These are phyloP conservation scores for Conops quadrifasciatus DNA, from an alignment of 2,888 invertebrate species.

Conservation along the genomic window DNA sequence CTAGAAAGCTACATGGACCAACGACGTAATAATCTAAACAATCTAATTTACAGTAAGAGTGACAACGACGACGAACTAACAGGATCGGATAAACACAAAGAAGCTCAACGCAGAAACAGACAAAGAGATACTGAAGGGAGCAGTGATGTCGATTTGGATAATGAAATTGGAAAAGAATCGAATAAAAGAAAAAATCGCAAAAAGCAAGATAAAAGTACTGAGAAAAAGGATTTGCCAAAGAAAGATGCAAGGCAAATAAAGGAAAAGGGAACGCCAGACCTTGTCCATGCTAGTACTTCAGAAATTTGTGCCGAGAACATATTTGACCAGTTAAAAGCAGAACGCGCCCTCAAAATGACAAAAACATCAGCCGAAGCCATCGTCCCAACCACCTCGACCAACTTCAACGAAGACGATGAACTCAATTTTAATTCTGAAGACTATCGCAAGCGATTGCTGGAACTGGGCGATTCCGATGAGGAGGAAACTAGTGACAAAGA, in stretches of 20 bases:
- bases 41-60: constrained; percentile 61
- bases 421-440: constrained; percentile 63
- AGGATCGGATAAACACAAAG: constrained; percentile 43
- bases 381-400: not conserved
- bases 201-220: constrained; percentile 45
- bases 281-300: constrained; percentile 28
- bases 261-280: constrained; percentile 38
- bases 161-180: constrained; percentile 57
- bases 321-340: constrained; percentile 57
- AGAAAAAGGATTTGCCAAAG: constrained; percentile 27
- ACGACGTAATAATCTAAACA: constrained; percentile 57
- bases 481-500: constrained; percentile 43
- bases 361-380: constrained; percentile 47
- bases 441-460: constrained; percentile 60
- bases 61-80: constrained; percentile 61
- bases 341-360: constrained; percentile 53
- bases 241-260: constrained; percentile 22
- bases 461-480: constrained; percentile 54
- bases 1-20: constrained; percentile 52
- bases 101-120: constrained; percentile 40
- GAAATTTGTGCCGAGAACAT: constrained; percentile 46
- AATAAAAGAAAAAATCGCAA: constrained; percentile 52
- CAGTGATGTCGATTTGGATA: constrained; percentile 41
- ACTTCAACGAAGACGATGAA: constrained; percentile 50
- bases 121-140: constrained; percentile 10